A percentile compares a stretch with the other conserved stretches of the same genome.
phyloP scores from a whole-genome alignment of 2,888 invertebrate species.

The Hypomecis atomaria region DNA sequence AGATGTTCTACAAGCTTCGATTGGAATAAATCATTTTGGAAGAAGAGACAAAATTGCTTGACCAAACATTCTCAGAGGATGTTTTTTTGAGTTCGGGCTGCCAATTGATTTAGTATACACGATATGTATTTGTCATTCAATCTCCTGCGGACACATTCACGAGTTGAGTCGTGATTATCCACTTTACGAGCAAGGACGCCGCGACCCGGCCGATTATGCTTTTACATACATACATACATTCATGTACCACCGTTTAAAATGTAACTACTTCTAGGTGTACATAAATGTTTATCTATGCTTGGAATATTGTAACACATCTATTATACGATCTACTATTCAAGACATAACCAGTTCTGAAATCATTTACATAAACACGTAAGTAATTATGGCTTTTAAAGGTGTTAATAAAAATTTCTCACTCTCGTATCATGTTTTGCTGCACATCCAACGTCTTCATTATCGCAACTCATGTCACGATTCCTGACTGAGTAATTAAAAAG shows the following conservation, averaged over 20 bases:
- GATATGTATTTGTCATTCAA: slow-evolving; percentile 72
- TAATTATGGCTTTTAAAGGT: slow-evolving; percentile 1
- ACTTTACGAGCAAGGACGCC: slow-evolving; percentile 75
- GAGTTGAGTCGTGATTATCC: slow-evolving; percentile 76
- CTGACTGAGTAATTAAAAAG: slow-evolving; percentile 46
- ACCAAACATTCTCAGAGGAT: slow-evolving; percentile 40
- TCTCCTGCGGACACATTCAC: slow-evolving; percentile 64
- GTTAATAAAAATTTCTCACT: slow-evolving; percentile 14
- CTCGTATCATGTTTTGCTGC: slow-evolving; percentile 14
- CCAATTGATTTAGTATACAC: slow-evolving; percentile 68
- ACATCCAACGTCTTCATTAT: slow-evolving; percentile 30
- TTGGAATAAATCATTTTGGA: slow-evolving; percentile 13
- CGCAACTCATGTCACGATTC: slow-evolving; percentile 39
- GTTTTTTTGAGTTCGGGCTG: slow-evolving; percentile 47
- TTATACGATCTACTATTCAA: slow-evolving; percentile 10
- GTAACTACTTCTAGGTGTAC: slow-evolving; percentile 19
- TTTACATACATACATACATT: slow-evolving; percentile 41
- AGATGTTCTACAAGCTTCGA: slow-evolving; percentile 7
- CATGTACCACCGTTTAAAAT: slow-evolving; percentile 26
- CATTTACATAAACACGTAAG: neutral
- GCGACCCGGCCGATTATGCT: slow-evolving; percentile 57
- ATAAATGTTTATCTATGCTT: slow-evolving; percentile 22
- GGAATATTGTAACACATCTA: slow-evolving; percentile 8
- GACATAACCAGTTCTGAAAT: neutral
- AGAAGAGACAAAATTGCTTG: slow-evolving; percentile 14